These are phyloP conservation scores for Acanthopagrus latus DNA, from an alignment of 2,797 vertebrate genomes.

Conservation along the genomic window DNA sequence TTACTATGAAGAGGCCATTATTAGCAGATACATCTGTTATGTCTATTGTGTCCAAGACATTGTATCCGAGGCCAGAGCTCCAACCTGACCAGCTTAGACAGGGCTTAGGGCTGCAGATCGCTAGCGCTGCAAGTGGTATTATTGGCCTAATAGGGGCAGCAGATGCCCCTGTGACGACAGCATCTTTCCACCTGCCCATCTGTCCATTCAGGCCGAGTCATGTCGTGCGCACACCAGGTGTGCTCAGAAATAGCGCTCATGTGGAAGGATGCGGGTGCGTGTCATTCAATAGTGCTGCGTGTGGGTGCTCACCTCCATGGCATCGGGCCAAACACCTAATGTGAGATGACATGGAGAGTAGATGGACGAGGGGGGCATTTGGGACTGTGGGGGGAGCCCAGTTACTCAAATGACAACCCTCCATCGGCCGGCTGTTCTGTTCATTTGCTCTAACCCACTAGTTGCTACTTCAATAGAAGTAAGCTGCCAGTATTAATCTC, in stretches of 20 bases:
- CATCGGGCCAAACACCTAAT: constrained; percentile 48
- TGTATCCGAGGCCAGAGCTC: constrained; percentile 59
- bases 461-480: constrained; percentile 9
- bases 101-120: constrained; percentile 79
- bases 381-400: constrained; percentile 34
- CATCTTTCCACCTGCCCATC: constrained; percentile 81
- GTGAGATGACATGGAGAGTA: constrained; percentile 44
- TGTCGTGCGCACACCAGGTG: constrained; percentile 77
- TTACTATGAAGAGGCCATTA: constrained; percentile 56
- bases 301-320: constrained; percentile 57
- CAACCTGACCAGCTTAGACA: constrained; percentile 78
- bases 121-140: constrained; percentile 84
- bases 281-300: constrained; percentile 56
- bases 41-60: constrained; percentile 56
- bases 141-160: constrained; percentile 84
- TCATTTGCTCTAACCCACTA: too few relatives aligned
- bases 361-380: constrained; percentile 29
- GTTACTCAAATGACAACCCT: constrained; percentile 70
- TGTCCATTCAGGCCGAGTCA: constrained; percentile 73
- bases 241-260: constrained; percentile 71
- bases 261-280: constrained; percentile 44
- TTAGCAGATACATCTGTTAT: constrained; percentile 53
- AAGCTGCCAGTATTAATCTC: constrained; percentile 4
- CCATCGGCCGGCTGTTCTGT: constrained; percentile 58
- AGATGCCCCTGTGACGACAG: constrained; percentile 84